Evolutionary conservation across 2,797 vertebrate genomes (phyloP).

Genomic region (Bovichtus diacanthus): DNA sequence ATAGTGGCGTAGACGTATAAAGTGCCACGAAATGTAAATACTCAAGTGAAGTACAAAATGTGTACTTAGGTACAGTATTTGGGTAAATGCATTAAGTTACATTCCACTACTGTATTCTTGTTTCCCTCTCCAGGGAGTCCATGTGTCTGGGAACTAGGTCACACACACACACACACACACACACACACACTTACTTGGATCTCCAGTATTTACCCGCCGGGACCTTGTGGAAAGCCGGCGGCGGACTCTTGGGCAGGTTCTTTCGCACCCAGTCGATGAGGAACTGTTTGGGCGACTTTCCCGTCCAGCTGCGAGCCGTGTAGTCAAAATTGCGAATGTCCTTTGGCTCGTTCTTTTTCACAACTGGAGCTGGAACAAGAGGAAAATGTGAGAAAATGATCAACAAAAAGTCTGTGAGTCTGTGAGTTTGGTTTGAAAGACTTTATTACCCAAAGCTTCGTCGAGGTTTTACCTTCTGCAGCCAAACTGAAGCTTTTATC

Average conservation of each 20-base stretch:
- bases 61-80: too few species aligned
- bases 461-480: not conserved
- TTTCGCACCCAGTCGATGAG: conserved; percentile 99
- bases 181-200: conserved; percentile 86
- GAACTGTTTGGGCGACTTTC: conserved; percentile 99
- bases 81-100: too few species aligned
- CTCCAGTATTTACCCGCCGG: conserved; percentile 93
- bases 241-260: conserved; percentile 94
- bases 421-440: not conserved
- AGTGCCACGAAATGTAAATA: too few species aligned
- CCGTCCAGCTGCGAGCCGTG: conserved; percentile 97
- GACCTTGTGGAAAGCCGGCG: conserved; percentile 94
- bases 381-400: not conserved
- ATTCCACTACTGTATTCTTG: too few species aligned
- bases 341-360: conserved; percentile 91
- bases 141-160: too few species aligned
- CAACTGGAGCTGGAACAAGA: conserved; percentile 49
- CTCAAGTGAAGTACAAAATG: too few species aligned
- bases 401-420: not conserved
- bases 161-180: too few species aligned
- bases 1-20: too few species aligned
- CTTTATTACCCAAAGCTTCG: not conserved
- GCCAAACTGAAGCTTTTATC: too few species aligned
- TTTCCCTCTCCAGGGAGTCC: too few species aligned
- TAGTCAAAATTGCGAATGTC: conserved; percentile 98